Base-by-base conservation (phyloP, 2,888 invertebrate genomes). In the Eristalis tenax region DNA sequence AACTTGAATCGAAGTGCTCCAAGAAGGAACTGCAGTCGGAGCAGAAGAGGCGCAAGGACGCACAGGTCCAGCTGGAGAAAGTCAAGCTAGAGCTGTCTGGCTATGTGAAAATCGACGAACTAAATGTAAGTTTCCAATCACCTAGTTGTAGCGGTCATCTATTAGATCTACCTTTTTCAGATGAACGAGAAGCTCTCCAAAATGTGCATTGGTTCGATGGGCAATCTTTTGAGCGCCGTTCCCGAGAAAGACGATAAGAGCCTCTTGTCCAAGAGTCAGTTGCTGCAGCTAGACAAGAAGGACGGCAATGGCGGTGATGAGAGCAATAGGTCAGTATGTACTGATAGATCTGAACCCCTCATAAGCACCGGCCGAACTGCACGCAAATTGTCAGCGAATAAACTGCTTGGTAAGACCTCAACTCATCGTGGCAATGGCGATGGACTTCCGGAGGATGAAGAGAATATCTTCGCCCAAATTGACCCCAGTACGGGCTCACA, bases 1-100 rank as follows among this genome's bases (percentile, higher is more conserved):
- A 95, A 80, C 92, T 97, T 43, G 97, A 97, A 91, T 94, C 94
- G 2, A 97, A 97, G 93, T 96, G 95, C 91, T 95, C 95, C 89
- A 95, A 94, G 80, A 96, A 96, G 89, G 96, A 96, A 90, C 91
- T 97, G 18, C 95, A 95, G 86, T 91, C 92, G 0, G 97, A 97
- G 92, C 94, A 95, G 73, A 94, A 94, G 73, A 96, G 96, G 89
- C 95, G 96, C 85, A 96, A 95, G 89, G 96, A 96, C 89, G 94
- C 95, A 1, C 94, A 96, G 88, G 94, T 94, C 59, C 95, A 96
- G 86, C 93, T 97, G 63, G 94, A 95, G 78, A 94, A 92, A 68
- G 90, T 91, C 8, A 90, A 91, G 4, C 82, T 91, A 0, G 92
- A 93, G 68, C 88, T 92, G 2, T 91, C 91, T 4, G 92, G 91